Conservation (phyloP, 1,140 invertebrate species). For the Mizuhopecten yessoensis region DNA sequence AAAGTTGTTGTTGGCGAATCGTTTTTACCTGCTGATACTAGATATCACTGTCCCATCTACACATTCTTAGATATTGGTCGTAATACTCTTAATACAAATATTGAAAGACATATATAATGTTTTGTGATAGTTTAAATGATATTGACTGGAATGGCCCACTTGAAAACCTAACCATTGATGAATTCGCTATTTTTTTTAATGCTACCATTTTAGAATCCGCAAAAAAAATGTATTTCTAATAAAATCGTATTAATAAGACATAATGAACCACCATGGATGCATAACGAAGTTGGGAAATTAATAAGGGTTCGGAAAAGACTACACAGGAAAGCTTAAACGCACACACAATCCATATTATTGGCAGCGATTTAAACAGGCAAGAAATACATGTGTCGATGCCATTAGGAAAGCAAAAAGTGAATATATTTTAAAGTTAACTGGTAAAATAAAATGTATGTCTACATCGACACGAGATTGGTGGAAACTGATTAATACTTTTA, state of each 20-base stretch:
- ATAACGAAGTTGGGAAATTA: neutral
- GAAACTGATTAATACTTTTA: neutral
- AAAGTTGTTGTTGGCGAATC: slow-evolving; percentile 30
- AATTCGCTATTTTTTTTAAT: slow-evolving; percentile 41
- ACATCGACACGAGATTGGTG: neutral
- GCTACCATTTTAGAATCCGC: neutral
- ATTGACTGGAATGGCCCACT: no score
- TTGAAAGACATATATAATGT: no score
- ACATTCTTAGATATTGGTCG: no score
- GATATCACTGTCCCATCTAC: slow-evolving; percentile 49
- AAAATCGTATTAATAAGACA: neutral
- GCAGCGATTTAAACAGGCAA: neutral
- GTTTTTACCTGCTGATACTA: slow-evolving; percentile 30
- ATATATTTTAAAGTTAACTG: neutral
- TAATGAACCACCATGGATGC: neutral
- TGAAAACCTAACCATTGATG: no score
- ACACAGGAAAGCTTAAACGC: neutral
- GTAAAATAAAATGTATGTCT: slow-evolving; percentile 39
- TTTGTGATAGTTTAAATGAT: no score
- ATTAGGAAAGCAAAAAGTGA: slow-evolving; percentile 21
- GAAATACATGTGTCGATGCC: neutral
- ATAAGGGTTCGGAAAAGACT: neutral
- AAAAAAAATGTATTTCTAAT: slow-evolving; percentile 15
- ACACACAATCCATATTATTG: neutral
- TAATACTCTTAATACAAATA: no score